Percentiles rank a stretch among this genome's conserved stretches.
phyloP scores from a whole-genome alignment of 2,797 vertebrate genomes.

The Scarus forsteni region DNA sequence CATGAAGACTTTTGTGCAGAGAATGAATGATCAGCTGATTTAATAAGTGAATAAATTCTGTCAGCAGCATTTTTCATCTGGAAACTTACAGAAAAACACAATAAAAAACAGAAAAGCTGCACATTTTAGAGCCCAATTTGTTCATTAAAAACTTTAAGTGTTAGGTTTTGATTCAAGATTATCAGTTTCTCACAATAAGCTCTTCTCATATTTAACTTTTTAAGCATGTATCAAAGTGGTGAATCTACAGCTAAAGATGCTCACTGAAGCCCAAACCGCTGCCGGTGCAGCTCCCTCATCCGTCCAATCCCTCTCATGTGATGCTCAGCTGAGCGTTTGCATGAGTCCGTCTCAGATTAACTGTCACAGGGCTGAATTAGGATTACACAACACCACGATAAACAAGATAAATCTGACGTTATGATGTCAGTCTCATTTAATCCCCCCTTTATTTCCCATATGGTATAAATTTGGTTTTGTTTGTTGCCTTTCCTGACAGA shows the following conservation, averaged over 20 bases:
- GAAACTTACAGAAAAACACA: no score
- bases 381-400: constrained; percentile 15
- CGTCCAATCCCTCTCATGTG: constrained; percentile 89
- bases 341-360: constrained; percentile 49
- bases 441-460: background rate
- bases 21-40: background rate
- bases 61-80: no score
- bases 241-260: constrained; percentile 9
- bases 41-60: no score
- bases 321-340: constrained; percentile 83
- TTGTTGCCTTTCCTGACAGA: background rate
- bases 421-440: background rate
- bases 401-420: background rate
- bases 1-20: background rate
- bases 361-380: constrained; percentile 38
- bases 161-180: no score
- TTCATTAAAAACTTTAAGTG: no score
- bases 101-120: no score
- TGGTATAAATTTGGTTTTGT: background rate
- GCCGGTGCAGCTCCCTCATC: constrained; percentile 31
- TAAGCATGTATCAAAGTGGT: background rate
- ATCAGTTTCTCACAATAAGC: no score
- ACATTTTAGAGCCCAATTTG: no score
- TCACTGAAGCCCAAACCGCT: background rate
- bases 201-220: no score